Percentiles rank a stretch among this genome's conserved stretches.
These are phyloP conservation scores for Leptinotarsa peninsularis DNA, from an alignment of 2,888 invertebrate genomes.

Conservation along the genomic window DNA sequence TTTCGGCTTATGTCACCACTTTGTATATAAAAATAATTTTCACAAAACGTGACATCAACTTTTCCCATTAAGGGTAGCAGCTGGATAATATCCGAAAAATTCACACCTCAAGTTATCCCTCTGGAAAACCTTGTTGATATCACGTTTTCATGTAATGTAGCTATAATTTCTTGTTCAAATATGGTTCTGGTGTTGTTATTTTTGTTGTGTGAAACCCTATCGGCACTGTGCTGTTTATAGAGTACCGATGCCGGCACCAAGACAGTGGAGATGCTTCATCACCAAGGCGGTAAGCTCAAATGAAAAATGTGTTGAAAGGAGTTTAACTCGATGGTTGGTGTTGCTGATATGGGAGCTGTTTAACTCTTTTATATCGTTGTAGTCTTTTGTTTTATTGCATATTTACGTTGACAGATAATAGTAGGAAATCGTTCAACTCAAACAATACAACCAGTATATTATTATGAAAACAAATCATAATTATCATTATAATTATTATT, in stretches of 20 bases:
- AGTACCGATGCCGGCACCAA: constrained; percentile 93
- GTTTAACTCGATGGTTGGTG: constrained; percentile 48
- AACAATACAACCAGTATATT: not conserved
- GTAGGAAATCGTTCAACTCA: not conserved
- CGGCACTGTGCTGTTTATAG: constrained; percentile 71
- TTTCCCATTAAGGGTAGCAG: not conserved
- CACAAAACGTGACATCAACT: constrained; percentile 11
- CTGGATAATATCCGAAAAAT: too few species aligned
- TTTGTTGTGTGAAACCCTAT: constrained; percentile 52
- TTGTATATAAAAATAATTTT: constrained; percentile 28
- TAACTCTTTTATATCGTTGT: constrained; percentile 48
- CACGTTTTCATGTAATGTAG: constrained; percentile 17
- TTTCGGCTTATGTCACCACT: constrained; percentile 34
- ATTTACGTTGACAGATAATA: constrained; percentile 48
- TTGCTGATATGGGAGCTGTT: constrained; percentile 50
- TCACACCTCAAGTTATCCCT: not conserved
- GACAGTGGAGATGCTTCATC: constrained; percentile 89
- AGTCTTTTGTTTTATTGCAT: constrained; percentile 57
- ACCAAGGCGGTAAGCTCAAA: constrained; percentile 90
- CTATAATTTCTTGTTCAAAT: constrained; percentile 26
- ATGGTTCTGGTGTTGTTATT: constrained; percentile 47
- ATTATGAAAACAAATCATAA: too few species aligned
- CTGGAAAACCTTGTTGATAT: constrained; percentile 10
- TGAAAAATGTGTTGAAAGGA: constrained; percentile 40
- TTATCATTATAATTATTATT: too few species aligned